Conservation (phyloP, 2,888 invertebrate genomes). For the Eupithecia pulchellata region DNA sequence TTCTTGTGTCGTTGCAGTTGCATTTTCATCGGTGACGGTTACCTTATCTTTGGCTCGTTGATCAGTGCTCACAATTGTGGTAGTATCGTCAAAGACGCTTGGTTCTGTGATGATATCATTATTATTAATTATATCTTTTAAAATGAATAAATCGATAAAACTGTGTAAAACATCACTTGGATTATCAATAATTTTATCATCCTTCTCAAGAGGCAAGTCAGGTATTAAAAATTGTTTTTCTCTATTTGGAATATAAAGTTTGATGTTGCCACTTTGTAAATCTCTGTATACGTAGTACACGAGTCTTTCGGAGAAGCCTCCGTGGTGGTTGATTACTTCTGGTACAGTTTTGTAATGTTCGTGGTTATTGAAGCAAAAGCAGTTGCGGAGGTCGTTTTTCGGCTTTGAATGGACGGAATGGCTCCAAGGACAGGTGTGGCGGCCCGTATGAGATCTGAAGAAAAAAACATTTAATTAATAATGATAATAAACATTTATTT, state of each 20-base stretch:
- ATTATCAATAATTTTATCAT: conserved; percentile 48
- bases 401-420: neutral
- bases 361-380: conserved; percentile 51
- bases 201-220: conserved; percentile 54
- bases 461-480: neutral
- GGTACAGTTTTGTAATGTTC: conserved; percentile 37
- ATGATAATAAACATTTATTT: too few species aligned
- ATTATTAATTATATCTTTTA: neutral
- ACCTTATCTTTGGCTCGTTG: too few species aligned
- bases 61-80: neutral
- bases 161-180: conserved; percentile 39
- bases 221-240: conserved; percentile 63
- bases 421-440: neutral
- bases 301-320: conserved; percentile 55
- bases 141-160: neutral
- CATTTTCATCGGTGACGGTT: neutral
- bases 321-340: conserved; percentile 44
- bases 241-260: conserved; percentile 58
- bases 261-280: conserved; percentile 42
- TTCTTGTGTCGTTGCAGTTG: neutral
- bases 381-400: conserved; percentile 34
- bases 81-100: too few species aligned
- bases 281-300: conserved; percentile 65
- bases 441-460: neutral
- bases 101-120: neutral